Base-by-base conservation (phyloP, 2,797 vertebrate species). In the Gambelia wislizenii region DNA sequence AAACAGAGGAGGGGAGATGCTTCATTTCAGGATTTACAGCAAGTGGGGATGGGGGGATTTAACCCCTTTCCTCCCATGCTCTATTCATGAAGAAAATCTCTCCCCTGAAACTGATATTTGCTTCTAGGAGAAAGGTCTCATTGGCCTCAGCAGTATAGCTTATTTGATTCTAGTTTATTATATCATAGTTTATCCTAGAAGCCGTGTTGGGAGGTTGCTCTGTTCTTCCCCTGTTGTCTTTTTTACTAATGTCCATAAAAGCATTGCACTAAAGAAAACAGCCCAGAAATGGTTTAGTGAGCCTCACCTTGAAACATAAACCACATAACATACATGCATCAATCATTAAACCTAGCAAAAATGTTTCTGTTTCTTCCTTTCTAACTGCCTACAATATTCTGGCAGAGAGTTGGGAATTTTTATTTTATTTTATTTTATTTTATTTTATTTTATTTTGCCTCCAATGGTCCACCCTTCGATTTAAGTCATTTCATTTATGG, bases 401-500 rank as follows among this genome's bases (percentile, higher is more conserved):
- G 9, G 36, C 8, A 33, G 67, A 64, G 30, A 7, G 27, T 30
- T 67, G 20, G 64, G 64, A 61, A 12, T 49, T 4, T 49, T 9
- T 49, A 4, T n/a, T n/a, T n/a, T n/a, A n/a, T n/a, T n/a, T n/a
- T n/a, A n/a, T n/a, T n/a, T n/a, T n/a, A n/a, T 9, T 49, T 49
- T 9, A 52, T 52, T 52, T 52, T n/a, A 49, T 4, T 56, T 56
- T 67, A 9, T 36, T 44, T 36, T 36, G 10, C 18, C 36, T 78
- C 64, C 42, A 72, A 42, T 44, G 20, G n/a, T 49, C n/a, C 84
- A n/a, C 27, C 59, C 16, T 67, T 82, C 22, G 87, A 61, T 52
- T 76, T 12, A 64, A 74, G 9, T 16, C 33, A n/a, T 59, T 77
- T 85, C 33, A 88, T 82, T 88, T 56, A 69, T 81, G 83, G 20